Evolutionary conservation across 2,888 invertebrate genomes (phyloP), one percentile per base, ranked within the genome.

Genomic region (Galerucella nymphaeae): DNA sequence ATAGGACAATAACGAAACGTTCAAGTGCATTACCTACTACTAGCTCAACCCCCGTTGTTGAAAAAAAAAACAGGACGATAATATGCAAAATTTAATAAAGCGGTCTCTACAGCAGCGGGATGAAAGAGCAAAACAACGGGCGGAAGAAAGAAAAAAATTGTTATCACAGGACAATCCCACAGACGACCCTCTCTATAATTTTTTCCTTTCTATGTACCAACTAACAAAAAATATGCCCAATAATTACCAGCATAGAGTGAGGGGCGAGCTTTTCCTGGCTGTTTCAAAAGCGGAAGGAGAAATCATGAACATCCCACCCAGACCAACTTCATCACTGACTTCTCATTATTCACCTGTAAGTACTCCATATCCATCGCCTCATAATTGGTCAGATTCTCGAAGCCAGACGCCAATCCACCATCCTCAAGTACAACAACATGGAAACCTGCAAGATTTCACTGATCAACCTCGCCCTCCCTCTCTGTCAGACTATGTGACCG

Each of bases 201-300:
- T 66, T 66, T 66, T 66, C 57, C 6, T 57, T 58, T 58, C 41
- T 9, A 66, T 66, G 66, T 66, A 58, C 41, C 66, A 66, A 57
- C 18, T 58, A 66, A 58, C 57, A 66, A 66, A 66, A 66, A 30
- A 16, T 13, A 14, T 66, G 41, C 30, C 53, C 66, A 13, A 9
- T 30, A 18, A 66, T 30, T 57, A 66, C 57, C 42, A 66, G 66
- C 57, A 66, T 57, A 41, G 57, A 10, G 57, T 66, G n/a, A 42
- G 38, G 41, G 11, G 23, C 57, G 23, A 66, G 58, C 57, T 66
- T 66, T 66, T 66, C 53, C 66, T 58, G 38, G 58, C 66, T 58
- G 66, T 58, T 38, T 66, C 66, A 9, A 23, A 58, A 66, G 66
- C 42, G 38, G 66, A 66, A 57, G 66, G 58, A 30, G 66, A 58